Conservation (phyloP, 2,797 vertebrate genomes). For the Muscicapa striata region DNA sequence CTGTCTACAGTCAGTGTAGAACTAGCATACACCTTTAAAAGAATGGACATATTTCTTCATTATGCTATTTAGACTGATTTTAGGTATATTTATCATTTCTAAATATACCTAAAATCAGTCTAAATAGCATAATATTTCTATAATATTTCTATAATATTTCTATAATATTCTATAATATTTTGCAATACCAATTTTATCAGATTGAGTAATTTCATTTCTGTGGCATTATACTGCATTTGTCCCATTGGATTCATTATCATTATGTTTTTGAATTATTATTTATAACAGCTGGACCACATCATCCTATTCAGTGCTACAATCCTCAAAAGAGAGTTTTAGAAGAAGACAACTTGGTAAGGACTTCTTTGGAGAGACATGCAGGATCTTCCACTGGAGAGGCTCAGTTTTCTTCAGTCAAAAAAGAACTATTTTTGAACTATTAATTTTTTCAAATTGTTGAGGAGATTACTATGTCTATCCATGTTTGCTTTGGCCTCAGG, state of each 20-base stretch:
- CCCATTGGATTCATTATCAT: not conserved
- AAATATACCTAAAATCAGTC: too few species aligned
- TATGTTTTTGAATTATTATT: not conserved
- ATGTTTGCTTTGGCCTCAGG: conserved; percentile 21
- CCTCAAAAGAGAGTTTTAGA: not conserved
- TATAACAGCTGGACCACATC: not conserved
- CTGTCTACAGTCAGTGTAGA: not conserved
- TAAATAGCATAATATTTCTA: too few species aligned
- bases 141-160: too few species aligned
- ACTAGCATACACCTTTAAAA: not conserved
- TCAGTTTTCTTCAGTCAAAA: not conserved
- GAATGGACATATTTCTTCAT: not conserved
- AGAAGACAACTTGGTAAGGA: not conserved
- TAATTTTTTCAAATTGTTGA: conserved; percentile 7
- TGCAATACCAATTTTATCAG: not conserved
- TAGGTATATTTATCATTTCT: not conserved
- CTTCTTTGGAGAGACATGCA: not conserved
- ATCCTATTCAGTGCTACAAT: not conserved
- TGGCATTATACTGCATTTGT: not conserved
- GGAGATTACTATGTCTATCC: not conserved
- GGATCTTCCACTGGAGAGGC: not conserved
- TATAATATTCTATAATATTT: not conserved
- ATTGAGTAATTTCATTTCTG: not conserved
- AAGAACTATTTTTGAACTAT: not conserved
- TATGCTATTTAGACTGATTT: not conserved